Evolutionary conservation across 1,140 invertebrate species (phyloP).

Genomic region (Calephelis virginiensis): DNA sequence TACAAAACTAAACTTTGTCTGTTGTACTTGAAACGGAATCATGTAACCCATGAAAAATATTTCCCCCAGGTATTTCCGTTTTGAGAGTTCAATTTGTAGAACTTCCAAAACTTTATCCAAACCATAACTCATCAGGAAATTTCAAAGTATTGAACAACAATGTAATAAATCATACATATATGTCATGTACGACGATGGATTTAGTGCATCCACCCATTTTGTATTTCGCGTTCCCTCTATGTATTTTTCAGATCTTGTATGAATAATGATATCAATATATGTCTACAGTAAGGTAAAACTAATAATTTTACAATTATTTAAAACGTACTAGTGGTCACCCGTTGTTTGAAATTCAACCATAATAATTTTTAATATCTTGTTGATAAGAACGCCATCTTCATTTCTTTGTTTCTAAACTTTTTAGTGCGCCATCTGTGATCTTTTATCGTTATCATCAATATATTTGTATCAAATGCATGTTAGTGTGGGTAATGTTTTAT

Average conservation of each 20-base stretch:
- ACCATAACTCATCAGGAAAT: constrained; percentile 5
- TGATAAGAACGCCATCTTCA: too few relatives aligned
- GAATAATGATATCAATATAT: neutral
- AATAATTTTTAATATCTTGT: too few relatives aligned
- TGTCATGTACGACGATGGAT: neutral
- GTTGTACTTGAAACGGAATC: too few relatives aligned
- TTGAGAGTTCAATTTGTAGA: neutral
- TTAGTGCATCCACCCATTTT: neutral
- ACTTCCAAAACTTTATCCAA: neutral
- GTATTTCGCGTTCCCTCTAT: neutral
- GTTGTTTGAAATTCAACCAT: too few relatives aligned
- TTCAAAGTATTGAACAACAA: constrained; percentile 13
- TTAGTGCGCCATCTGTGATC: too few relatives aligned
- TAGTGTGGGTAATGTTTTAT: too few relatives aligned
- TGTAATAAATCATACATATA: neutral
- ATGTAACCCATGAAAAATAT: neutral
- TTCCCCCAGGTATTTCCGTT: neutral
- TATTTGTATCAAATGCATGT: too few relatives aligned
- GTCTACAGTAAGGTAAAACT: neutral
- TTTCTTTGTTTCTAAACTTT: too few relatives aligned
- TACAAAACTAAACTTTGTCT: too few relatives aligned
- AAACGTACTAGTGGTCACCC: too few relatives aligned
- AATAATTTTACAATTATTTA: too few relatives aligned
- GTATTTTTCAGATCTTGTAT: neutral
- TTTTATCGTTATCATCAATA: too few relatives aligned